phyloP scores from a whole-genome alignment of 2,797 vertebrate species.

The Galaxias olidus region DNA sequence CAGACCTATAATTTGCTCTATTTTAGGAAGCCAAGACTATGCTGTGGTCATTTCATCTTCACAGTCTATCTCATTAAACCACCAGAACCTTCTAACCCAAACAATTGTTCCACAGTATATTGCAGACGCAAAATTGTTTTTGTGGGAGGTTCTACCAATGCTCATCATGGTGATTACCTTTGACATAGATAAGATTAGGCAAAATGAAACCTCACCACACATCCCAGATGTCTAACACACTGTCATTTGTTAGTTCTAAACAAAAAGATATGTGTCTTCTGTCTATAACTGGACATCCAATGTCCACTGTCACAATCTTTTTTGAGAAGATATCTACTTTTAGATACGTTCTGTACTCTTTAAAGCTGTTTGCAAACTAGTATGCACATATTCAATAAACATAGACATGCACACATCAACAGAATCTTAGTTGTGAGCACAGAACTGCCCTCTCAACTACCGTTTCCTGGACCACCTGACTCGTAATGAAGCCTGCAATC shows the following conservation, averaged over 20 bases:
- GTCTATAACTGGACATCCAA: too few relatives aligned
- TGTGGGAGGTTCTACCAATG: slow-evolving; percentile 47
- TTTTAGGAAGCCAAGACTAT: slow-evolving; percentile 68
- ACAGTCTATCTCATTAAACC: slow-evolving; percentile 61
- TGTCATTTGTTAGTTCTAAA: too few relatives aligned
- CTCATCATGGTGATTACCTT: slow-evolving; percentile 36
- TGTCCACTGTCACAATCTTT: too few relatives aligned
- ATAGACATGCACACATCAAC: neutral
- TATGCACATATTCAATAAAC: slow-evolving; percentile 5
- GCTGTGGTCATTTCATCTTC: slow-evolving; percentile 67
- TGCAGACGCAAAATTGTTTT: slow-evolving; percentile 61
- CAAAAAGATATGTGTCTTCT: too few relatives aligned
- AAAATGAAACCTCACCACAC: neutral
- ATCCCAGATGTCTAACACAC: neutral
- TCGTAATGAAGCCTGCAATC: slow-evolving; percentile 33
- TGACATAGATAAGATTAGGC: slow-evolving; percentile 35
- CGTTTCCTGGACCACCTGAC: slow-evolving; percentile 38
- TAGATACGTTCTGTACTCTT: too few relatives aligned
- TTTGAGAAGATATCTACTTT: too few relatives aligned
- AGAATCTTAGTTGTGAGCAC: neutral
- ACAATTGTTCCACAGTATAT: slow-evolving; percentile 60
- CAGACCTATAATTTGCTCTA: slow-evolving; percentile 77
- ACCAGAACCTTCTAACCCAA: slow-evolving; percentile 64
- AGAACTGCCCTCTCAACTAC: slow-evolving; percentile 17
- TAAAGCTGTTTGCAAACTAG: neutral